A percentile compares a stretch with the other conserved stretches of the same genome.
These are phyloP conservation scores for Scaptomyza pallida DNA, from an alignment of 1,140 invertebrate genomes.

Conservation along the genomic window DNA sequence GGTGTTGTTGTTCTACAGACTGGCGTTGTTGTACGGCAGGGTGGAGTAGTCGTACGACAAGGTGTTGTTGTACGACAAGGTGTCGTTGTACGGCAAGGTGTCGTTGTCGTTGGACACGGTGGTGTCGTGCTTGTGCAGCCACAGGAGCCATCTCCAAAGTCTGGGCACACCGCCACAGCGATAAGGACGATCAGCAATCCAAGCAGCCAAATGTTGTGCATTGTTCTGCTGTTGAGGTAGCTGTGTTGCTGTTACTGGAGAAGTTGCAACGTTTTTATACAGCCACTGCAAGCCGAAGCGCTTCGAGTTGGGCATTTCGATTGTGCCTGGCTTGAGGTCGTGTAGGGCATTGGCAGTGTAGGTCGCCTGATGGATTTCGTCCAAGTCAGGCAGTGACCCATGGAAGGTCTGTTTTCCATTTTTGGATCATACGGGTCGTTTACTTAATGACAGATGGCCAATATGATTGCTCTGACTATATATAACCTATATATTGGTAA, in stretches of 20 bases:
- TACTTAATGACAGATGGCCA: conserved; percentile 45
- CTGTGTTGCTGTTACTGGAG: neutral
- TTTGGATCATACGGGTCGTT: conserved; percentile 20
- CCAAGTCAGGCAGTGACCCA: conserved; percentile 17
- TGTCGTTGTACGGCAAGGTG: conserved; percentile 1
- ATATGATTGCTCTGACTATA: conserved; percentile 11
- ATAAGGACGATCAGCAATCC: neutral
- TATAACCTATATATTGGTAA: neutral
- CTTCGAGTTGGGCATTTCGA: neutral
- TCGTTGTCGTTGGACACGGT: conserved; percentile 8
- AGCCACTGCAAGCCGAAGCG: neutral
- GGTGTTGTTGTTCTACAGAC: neutral
- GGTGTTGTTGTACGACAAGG: neutral
- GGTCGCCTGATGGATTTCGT: neutral
- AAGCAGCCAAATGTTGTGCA: conserved; percentile 22
- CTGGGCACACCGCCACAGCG: neutral
- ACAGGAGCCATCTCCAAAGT: neutral
- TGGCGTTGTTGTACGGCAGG: no score
- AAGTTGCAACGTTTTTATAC: conserved; percentile 21
- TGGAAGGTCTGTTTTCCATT: conserved; percentile 23
- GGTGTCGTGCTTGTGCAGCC: neutral
- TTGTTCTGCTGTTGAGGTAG: conserved; percentile 1
- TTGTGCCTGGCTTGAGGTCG: neutral
- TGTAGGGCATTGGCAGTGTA: neutral
- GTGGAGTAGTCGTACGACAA: neutral